phyloP scores from a whole-genome alignment of 2,888 invertebrate species.

The Melieria omissa region DNA sequence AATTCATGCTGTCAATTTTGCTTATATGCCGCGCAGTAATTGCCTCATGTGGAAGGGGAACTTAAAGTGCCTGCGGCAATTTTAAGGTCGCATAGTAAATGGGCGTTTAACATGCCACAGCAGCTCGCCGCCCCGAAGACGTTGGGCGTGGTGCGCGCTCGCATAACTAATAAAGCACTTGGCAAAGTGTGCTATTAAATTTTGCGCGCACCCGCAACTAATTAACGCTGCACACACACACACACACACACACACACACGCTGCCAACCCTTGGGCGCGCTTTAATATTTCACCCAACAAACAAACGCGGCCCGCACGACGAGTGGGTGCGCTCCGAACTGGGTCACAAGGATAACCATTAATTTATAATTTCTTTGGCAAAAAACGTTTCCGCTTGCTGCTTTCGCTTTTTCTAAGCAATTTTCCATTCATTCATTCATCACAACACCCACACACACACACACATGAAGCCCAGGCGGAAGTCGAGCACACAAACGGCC shows the following conservation, averaged over 20 bases:
- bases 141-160: no score
- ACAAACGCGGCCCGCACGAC: conserved; percentile 9
- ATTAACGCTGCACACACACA: conserved; percentile 11
- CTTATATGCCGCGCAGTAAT: no score
- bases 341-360: conserved; percentile 50
- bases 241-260: conserved; percentile 1
- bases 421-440: neutral
- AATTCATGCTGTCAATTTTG: no score
- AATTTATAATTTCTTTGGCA: conserved; percentile 44
- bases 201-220: conserved; percentile 26
- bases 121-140: no score
- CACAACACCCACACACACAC: neutral
- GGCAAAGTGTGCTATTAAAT: conserved; percentile 10
- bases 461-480: neutral
- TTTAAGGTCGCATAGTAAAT: no score
- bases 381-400: conserved; percentile 22
- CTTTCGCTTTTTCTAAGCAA: conserved; percentile 10
- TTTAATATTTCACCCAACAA: conserved; percentile 28
- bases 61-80: no score
- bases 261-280: conserved; percentile 11
- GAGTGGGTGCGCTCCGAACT: conserved; percentile 21
- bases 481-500: neutral
- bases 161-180: neutral
- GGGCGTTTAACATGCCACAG: no score
- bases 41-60: no score